phyloP scores from a whole-genome alignment of 1,140 invertebrate species.

The Bombyx mori region DNA sequence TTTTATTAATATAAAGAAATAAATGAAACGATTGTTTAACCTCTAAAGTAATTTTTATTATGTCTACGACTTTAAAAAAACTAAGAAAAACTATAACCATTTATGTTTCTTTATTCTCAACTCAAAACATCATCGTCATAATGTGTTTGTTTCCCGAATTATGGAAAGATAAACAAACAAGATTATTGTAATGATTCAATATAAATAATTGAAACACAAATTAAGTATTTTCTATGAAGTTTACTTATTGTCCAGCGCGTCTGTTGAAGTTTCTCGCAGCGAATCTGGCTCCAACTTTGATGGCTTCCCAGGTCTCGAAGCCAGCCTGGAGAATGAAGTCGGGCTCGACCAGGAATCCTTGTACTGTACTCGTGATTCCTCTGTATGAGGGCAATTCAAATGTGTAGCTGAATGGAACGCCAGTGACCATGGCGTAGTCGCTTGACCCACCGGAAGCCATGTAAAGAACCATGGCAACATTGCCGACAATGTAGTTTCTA shows the following conservation, averaged over 20 bases:
- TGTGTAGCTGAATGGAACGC: slow-evolving; percentile 75
- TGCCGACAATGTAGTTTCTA: slow-evolving; percentile 69
- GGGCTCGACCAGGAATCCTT: slow-evolving; percentile 41
- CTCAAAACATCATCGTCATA: too few species aligned
- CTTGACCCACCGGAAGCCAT: slow-evolving; percentile 27
- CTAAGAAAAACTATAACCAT: too few species aligned
- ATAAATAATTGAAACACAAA: too few species aligned
- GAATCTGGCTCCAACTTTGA: slow-evolving; percentile 27
- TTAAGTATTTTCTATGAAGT: too few species aligned
- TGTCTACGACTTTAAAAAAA: too few species aligned
- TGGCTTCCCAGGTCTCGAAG: slow-evolving; percentile 43
- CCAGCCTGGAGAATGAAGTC: slow-evolving; percentile 43
- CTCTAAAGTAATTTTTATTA: too few species aligned
- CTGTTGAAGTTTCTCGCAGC: slow-evolving; percentile 13
- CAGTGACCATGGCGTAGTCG: slow-evolving; percentile 46
- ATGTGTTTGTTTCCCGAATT: too few species aligned
- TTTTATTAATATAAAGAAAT: too few species aligned
- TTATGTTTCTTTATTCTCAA: too few species aligned
- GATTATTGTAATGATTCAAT: too few species aligned
- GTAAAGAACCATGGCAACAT: slow-evolving; percentile 65
- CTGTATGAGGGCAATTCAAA: slow-evolving; percentile 80
- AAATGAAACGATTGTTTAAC: too few species aligned
- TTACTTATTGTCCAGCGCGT: slow-evolving; percentile 5
- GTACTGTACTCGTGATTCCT: slow-evolving; percentile 42
- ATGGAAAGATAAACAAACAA: too few species aligned